Base-by-base conservation (phyloP, 2,113 vertebrate genomes). In the Corvus hawaiiensis region DNA sequence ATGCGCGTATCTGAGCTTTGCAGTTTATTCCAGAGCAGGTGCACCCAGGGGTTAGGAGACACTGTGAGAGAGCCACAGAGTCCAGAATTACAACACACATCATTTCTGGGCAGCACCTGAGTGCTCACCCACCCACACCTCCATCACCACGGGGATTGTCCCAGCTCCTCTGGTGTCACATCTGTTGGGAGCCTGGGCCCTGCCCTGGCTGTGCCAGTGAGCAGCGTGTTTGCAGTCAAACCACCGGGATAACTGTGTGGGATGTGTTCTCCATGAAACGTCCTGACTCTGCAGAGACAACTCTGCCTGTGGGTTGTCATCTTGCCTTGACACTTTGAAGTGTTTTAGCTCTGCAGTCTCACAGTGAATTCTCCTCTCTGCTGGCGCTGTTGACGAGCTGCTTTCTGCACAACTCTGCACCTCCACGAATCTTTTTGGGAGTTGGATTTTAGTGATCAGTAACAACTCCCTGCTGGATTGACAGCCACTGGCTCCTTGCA, bases 101-200 rank as follows among this genome's bases (percentile, higher is more conserved):
- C 0, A 1, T 46, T 84, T 86, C 44, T 55, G 56, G 37, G 85
- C 63, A 69, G 54, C 63, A 19, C 14, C 32, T 3, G 10, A 39
- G 79, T 20, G 13, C 75, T 86, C 64, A 26, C 14, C 33, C 16
- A 1, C 20, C 52, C 24, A 10, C 33, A 1, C n/a, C 80, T 39
- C 27, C 46, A 35, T 21, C 48, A 23, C 51, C 30, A 4, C 0
- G 1, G 68, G 52, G 33, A 13, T 63, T 0, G 0, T 46, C 69
- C 48, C 33, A 4, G 43, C 49, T 59, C 27, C 33, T 43, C 3
- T 24, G 43, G 16, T 16, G 33, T 21, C 6, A 55, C 39, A 44
- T 1, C 5, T 0, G 27, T 8, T 0, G 0, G 35, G 39, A 88
- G 41, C 52, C 18, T n/a, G 1, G 10, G 58, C n/a, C 12, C 3